These are phyloP conservation scores for Apoderus coryli DNA, from an alignment of 2,888 invertebrate genomes.

Conservation along the genomic window DNA sequence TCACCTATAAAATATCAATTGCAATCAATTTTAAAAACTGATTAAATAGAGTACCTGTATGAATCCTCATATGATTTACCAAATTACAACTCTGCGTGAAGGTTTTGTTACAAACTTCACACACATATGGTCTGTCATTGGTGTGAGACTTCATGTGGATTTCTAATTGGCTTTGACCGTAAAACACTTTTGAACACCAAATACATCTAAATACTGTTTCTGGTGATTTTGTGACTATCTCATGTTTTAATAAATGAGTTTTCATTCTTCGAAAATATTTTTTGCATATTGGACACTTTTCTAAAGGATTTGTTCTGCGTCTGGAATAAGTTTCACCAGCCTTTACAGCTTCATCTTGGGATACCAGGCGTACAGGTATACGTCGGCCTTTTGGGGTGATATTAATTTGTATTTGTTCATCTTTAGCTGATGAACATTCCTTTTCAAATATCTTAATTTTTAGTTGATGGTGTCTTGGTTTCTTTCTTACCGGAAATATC, in stretches of 20 bases:
- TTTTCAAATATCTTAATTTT: no score
- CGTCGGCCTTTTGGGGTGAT: constrained; percentile 19
- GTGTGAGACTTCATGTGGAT: constrained; percentile 32
- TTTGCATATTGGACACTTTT: constrained; percentile 32
- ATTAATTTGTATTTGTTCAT: constrained; percentile 13
- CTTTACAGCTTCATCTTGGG: constrained; percentile 25
- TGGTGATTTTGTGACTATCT: constrained; percentile 21
- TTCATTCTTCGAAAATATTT: constrained; percentile 32
- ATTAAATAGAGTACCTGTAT: constrained; percentile 24
- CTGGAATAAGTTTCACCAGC: constrained; percentile 24
- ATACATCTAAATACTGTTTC: constrained; percentile 24
- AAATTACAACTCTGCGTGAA: constrained; percentile 32
- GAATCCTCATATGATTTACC: constrained; percentile 31
- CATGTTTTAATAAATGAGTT: constrained; percentile 33
- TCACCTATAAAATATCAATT: constrained; percentile 19
- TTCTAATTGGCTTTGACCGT: constrained; percentile 28
- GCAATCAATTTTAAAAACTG: no score
- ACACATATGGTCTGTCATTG: constrained; percentile 28
- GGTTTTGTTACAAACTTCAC: constrained; percentile 29
- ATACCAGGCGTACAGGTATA: constrained; percentile 23
- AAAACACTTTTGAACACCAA: constrained; percentile 26
- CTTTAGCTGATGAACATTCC: constrained; percentile 18
- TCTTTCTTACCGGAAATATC: constrained; percentile 22
- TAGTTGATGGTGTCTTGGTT: no score
- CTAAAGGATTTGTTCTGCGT: constrained; percentile 29